Percentiles rank a stretch among this genome's conserved stretches.
Evolutionary conservation across 2,888 invertebrate species (phyloP).

Genomic region (Philhelius pedissequus): DNA sequence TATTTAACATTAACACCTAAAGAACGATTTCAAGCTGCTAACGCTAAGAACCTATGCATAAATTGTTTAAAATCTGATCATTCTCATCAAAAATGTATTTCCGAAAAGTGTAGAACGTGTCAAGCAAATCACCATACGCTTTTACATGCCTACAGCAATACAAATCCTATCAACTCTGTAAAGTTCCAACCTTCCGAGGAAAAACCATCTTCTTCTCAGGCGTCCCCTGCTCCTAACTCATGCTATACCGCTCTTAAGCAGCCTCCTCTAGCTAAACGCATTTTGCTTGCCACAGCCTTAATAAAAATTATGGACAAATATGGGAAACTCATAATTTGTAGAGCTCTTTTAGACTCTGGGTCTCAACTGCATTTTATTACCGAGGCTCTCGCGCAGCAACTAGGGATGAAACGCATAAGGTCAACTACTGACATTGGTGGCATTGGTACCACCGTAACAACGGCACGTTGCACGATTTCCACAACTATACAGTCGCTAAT

Average conservation of each 20-base stretch:
- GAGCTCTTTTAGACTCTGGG: not conserved
- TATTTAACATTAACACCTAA: not conserved
- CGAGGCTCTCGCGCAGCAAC: not conserved
- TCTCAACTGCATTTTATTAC: not conserved
- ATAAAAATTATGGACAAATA: too few relatives aligned
- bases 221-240: not conserved
- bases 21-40: not conserved
- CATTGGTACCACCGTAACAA: not conserved
- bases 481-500: not conserved
- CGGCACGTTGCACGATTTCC: not conserved
- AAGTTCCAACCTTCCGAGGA: not conserved
- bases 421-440: not conserved
- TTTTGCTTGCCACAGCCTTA: not conserved
- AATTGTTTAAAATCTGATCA: slow-evolving; percentile 1
- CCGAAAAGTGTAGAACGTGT: not conserved
- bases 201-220: not conserved
- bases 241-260: not conserved
- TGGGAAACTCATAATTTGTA: not conserved
- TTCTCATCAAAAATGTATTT: not conserved
- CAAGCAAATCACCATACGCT: not conserved
- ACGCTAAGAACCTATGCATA: not conserved
- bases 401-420: not conserved
- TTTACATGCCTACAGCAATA: not conserved
- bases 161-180: not conserved
- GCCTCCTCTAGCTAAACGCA: not conserved